These are phyloP conservation scores for Silvanus unidentatus DNA, from an alignment of 2,888 invertebrate genomes.

Conservation along the genomic window DNA sequence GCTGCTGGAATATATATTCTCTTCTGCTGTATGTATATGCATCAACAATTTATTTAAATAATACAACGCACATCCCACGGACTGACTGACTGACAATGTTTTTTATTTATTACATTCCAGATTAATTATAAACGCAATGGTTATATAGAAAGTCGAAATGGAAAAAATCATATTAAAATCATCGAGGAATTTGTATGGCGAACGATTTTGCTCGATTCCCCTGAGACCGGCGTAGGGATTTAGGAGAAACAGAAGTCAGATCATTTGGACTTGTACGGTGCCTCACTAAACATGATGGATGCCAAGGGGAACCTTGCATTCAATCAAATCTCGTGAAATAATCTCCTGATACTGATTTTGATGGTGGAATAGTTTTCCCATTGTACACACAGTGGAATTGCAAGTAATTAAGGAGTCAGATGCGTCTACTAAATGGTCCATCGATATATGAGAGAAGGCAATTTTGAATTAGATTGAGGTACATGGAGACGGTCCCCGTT, in stretches of 20 bases:
- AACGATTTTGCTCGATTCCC: slow-evolving; percentile 29
- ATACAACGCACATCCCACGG: too few species aligned
- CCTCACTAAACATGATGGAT: slow-evolving; percentile 38
- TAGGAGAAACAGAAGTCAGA: slow-evolving; percentile 37
- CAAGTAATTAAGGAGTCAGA: not conserved
- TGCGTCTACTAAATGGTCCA: not conserved
- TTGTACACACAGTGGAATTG: not conserved
- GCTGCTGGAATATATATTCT: too few species aligned
- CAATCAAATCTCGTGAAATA: slow-evolving; percentile 38
- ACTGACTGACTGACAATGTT: too few species aligned
- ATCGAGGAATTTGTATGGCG: slow-evolving; percentile 28
- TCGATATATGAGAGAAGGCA: too few species aligned
- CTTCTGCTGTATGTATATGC: too few species aligned
- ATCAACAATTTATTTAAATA: too few species aligned
- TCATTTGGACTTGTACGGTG: slow-evolving; percentile 36
- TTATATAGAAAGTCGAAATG: too few species aligned
- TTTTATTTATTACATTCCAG: too few species aligned
- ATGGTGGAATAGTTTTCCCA: slow-evolving; percentile 23
- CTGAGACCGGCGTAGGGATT: slow-evolving; percentile 25
- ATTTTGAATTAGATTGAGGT: too few species aligned
- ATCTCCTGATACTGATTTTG: slow-evolving; percentile 34
- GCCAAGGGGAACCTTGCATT: slow-evolving; percentile 36
- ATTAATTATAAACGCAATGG: too few species aligned
- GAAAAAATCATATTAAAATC: too few species aligned
- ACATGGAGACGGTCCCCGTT: slow-evolving; percentile 3